Base-by-base conservation (phyloP, 2,888 invertebrate genomes). In the Trichacis sp. region DNA sequence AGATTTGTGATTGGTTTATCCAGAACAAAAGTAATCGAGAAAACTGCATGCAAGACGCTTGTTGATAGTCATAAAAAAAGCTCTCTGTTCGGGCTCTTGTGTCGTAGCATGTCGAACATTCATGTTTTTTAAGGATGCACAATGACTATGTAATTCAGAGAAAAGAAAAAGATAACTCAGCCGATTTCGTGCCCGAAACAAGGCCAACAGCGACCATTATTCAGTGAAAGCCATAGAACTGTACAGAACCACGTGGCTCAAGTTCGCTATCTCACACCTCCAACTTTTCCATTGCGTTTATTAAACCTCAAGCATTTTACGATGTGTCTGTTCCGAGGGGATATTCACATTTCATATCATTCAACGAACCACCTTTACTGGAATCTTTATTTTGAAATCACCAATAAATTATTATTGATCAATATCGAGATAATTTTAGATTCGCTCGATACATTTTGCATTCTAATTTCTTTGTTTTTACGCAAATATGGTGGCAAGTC, bases 181-280 rank as follows among this genome's bases (percentile, higher is more conserved):
- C 55, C 53, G 66, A 71, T 64, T 68, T 64, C 70, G 71, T 65
- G 52, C 58, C 24, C 24, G 24, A 24, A 24, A 24, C 24, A 24
- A 83, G 81, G 81, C 78, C 78, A 82, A 80, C 83, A 83, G 84
- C 83, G 83, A 84, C 83, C 84, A 83, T 84, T 83, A 77, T 84
- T 40, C 82, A 79, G 74, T 82, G 83, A 84, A 83, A 83, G 82
- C 79, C 75, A 77, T 74, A 71, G 45, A 61, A 62, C n/a, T 30
- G 30, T 30, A 30, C 8, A 33, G 15, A 33, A 30, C 30, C 18
- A 48, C 30, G 48, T 29, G 29, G 65, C 64, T 49, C 49, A 33
- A 9, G 30, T 12, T 24, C 24, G 24, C 2, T 48, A 48, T 15
- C 30, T 48, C n/a, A 17, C 17, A 33, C 33, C 30, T 48, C 30